Evolutionary conservation across 2,113 vertebrate genomes (phyloP), one percentile per base, ranked within the genome.

Genomic region (Kobus ellipsiprymnus): DNA sequence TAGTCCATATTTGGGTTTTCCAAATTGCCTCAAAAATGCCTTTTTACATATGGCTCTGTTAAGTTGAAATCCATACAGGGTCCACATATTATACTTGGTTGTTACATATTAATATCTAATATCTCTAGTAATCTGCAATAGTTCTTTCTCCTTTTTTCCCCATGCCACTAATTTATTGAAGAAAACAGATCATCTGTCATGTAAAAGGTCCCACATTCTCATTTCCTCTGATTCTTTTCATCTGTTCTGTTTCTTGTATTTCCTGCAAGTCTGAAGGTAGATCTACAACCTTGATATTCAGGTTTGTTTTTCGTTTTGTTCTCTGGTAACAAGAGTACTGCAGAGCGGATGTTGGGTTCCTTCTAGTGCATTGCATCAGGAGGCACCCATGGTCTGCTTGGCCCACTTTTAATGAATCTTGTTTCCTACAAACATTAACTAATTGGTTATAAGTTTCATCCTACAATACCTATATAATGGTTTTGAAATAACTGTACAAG

Each of bases 201-300:
- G 23, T 71, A 87, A 97, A 92, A 77, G 64, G 6, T 27, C 40
- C 36, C 40, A 95, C 44, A 52, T 57, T 52, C 64, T 92, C 27
- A 44, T 50, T 81, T 87, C 60, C 33, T 84, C 40, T 71, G 21
- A 21, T 3, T 84, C 29, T 40, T 78, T 95, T 90, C 44, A 86
- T 67, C 89, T 89, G 40, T 52, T 95, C 36, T 96, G 14, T 82
- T 97, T 95, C 93, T 52, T 89, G 10, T 81, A 71, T 93, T 96
- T 95, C 52, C 19, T 81, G 52, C 36, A 60, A 91, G 27, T 64
- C 88, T 62, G 30, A 59, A 50, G 30, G 71, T 86, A 90, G 16
- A 90, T 50, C 52, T 62, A 81, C 74, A 96, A 52, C 16, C 9
- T 48, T 55, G 16, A 83, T 52, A 84, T 50, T 82, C 40, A 36